Conservation (phyloP, 2,113 vertebrate genomes). For the Halichoeres trimaculatus region DNA sequence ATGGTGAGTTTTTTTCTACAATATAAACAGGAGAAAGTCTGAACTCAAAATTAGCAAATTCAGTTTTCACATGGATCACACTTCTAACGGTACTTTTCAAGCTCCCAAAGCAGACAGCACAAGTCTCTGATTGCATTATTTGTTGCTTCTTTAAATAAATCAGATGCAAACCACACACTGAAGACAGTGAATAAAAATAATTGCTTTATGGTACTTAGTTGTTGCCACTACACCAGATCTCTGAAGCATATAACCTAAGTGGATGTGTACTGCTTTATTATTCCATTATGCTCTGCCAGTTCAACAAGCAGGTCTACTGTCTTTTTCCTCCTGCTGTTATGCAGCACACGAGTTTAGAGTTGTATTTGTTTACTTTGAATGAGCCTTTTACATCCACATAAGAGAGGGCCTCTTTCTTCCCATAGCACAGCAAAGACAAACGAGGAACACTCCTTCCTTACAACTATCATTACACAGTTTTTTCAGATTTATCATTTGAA, state of each 20-base stretch:
- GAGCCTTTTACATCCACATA: too few species aligned
- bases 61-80: constrained; percentile 23
- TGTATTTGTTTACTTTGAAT: too few species aligned
- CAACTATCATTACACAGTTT: too few species aligned
- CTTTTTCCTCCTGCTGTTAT: too few species aligned
- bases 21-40: constrained; percentile 25
- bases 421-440: too few species aligned
- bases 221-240: constrained; percentile 18
- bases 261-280: constrained; percentile 10
- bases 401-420: too few species aligned
- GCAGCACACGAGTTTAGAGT: too few species aligned
- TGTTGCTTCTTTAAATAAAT: constrained; percentile 56
- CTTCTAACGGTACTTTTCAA: constrained; percentile 16
- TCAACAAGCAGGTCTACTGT: background rate
- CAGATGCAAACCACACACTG: constrained; percentile 61
- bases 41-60: background rate
- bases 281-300: background rate
- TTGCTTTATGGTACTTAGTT: constrained; percentile 16
- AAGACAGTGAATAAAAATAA: constrained; percentile 42
- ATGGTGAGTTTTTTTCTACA: constrained; percentile 20
- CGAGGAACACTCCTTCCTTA: too few species aligned
- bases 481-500: too few species aligned
- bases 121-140: constrained; percentile 59
- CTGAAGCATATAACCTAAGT: constrained; percentile 5
- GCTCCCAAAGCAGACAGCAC: background rate